Percentiles rank a stretch among this genome's conserved stretches.
These are phyloP conservation scores for Andricus curvator DNA, from an alignment of 2,888 invertebrate species.

Conservation along the genomic window DNA sequence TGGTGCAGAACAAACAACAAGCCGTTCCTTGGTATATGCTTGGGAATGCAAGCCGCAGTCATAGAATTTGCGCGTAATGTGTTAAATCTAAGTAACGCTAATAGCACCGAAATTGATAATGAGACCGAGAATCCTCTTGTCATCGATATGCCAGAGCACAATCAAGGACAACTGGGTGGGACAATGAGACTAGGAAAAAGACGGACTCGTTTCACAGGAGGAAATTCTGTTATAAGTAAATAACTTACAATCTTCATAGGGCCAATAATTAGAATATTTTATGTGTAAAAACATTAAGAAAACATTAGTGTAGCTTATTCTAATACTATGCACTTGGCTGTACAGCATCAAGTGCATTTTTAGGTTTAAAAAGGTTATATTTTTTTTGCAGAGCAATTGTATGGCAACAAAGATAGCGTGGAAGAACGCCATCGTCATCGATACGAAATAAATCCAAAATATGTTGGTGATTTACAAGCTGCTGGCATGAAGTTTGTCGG, in stretches of 20 bases:
- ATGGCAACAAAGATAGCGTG: constrained; percentile 87
- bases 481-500: constrained; percentile 94
- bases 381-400: constrained; percentile 83
- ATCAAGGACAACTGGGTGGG: constrained; percentile 94
- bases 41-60: constrained; percentile 98
- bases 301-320: too few relatives aligned
- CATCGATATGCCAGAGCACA: constrained; percentile 99
- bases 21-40: constrained; percentile 97
- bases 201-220: constrained; percentile 87
- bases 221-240: constrained; percentile 83
- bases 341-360: too few relatives aligned
- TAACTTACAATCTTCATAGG: constrained; percentile 49
- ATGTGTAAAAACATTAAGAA: too few relatives aligned
- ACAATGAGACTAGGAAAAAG: constrained; percentile 99
- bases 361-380: neutral
- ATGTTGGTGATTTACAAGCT: constrained; percentile 87
- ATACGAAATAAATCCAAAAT: constrained; percentile 97
- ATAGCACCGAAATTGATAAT: constrained; percentile 91
- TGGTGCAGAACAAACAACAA: constrained; percentile 95
- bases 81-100: constrained; percentile 87
- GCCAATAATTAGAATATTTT: too few relatives aligned
- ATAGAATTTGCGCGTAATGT: constrained; percentile 96
- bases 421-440: constrained; percentile 98
- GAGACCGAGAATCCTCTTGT: constrained; percentile 89
- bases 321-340: too few relatives aligned